Conservation (phyloP, 2,797 vertebrate genomes). For the Scolopax bukidnonensis region DNA sequence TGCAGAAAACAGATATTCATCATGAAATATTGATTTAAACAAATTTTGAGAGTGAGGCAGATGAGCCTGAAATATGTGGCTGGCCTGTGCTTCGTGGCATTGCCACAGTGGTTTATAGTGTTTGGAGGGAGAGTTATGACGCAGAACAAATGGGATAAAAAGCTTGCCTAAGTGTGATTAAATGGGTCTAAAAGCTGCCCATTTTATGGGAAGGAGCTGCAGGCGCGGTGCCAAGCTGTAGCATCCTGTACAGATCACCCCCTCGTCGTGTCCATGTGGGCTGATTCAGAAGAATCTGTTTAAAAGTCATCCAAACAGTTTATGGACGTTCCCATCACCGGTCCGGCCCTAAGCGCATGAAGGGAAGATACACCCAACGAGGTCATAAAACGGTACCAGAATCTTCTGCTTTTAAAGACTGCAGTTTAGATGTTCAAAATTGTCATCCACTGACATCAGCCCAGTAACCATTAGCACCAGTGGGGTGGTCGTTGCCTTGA, state of each 20-base stretch:
- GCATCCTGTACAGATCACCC: conserved; percentile 19
- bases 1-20: not conserved
- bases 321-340: not conserved
- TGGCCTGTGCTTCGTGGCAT: not conserved
- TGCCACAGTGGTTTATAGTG: conserved; percentile 54
- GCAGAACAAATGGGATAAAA: conserved; percentile 63
- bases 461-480: not conserved
- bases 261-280: conserved; percentile 23
- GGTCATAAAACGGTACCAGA: not conserved
- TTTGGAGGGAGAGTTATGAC: conserved; percentile 41
- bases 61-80: conserved; percentile 12
- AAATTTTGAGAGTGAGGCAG: conserved; percentile 3
- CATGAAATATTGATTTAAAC: conserved; percentile 1
- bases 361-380: conserved; percentile 10
- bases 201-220: conserved; percentile 35
- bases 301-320: conserved; percentile 35
- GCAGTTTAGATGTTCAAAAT: not conserved
- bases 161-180: conserved; percentile 34
- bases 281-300: conserved; percentile 50
- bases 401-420: conserved; percentile 10
- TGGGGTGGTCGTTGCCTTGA: not conserved
- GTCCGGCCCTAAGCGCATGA: not conserved
- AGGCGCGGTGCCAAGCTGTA: conserved; percentile 7
- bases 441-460: conserved; percentile 8
- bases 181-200: conserved; percentile 51